Conservation (phyloP, 2,888 invertebrate genomes). For the Xanthorhoe spadicearia region DNA sequence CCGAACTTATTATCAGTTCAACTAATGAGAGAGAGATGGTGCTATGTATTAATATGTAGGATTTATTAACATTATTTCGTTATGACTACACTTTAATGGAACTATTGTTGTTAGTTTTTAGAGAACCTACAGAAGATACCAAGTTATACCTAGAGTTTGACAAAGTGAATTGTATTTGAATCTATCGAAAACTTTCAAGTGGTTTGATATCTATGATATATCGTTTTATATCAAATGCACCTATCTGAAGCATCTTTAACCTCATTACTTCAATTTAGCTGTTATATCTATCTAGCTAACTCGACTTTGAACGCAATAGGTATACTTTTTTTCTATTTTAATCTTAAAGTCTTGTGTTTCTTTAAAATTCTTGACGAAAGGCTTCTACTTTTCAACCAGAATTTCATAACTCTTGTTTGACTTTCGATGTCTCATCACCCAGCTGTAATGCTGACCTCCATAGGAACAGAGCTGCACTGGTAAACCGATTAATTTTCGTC, state of each 20-base stretch:
- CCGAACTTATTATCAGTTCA: not conserved
- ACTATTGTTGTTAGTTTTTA: not conserved
- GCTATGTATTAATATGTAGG: no score
- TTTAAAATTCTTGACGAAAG: not conserved
- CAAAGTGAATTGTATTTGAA: not conserved
- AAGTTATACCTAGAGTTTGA: not conserved
- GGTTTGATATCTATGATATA: constrained; percentile 21
- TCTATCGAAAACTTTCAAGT: constrained; percentile 20
- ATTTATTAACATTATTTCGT: no score
- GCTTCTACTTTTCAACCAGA: constrained; percentile 4
- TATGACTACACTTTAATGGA: not conserved
- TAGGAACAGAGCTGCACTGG: constrained; percentile 63
- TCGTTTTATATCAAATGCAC: no score
- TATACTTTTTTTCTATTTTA: not conserved
- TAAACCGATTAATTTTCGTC: constrained; percentile 76
- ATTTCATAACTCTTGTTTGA: constrained; percentile 19
- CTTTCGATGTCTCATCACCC: constrained; percentile 32
- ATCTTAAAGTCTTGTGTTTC: not conserved
- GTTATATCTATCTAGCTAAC: no score
- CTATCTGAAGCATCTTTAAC: not conserved
- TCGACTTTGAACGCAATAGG: no score
- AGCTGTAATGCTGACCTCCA: constrained; percentile 59
- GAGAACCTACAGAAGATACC: not conserved
- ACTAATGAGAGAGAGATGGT: not conserved
- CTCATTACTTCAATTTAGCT: not conserved